Evolutionary conservation across 2,113 vertebrate species (phyloP), one percentile per base, ranked within the genome.

Genomic region (Campylomormyrus tamandua): DNA sequence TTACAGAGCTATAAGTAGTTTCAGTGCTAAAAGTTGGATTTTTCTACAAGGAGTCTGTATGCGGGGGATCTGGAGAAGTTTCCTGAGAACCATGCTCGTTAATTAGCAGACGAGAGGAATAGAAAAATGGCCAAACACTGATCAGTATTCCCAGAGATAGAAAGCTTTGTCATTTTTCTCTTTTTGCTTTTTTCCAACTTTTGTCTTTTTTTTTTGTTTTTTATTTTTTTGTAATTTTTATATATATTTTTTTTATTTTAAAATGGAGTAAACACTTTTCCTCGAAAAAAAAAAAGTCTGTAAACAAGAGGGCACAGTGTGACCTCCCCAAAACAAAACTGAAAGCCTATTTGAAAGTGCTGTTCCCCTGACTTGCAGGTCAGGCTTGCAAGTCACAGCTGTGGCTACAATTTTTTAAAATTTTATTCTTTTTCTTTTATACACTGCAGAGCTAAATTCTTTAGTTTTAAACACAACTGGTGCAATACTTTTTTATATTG

Each of bases 61-160:
- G 84, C 88, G 95, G 97, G 96, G 95, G 96, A 95, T 97, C 95
- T 98, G 97, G 97, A 97, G 98, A 95, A 94, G 96, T 97, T 99
- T 99, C 98, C 98, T 99, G 98, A 99, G 98, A 98, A 98, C 98
- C 98, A 98, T 97, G 97, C 97, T 99, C 97, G 97, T 99, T 97
- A 98, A 97, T 97, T 96, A 98, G 97, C 97, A 97, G 95, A 97
- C 96, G 94, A 96, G 94, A 98, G 96, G 97, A 97, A 96, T 97
- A 97, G 96, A 83, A 93, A 96, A 97, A 98, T 97, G 97, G 97
- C 98, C 97, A 97, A 96, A 98, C 97, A 99, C 97, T 97, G 97
- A 97, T 98, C 96, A 94, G 97, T 98, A 97, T 98, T 99, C 98
- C 98, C 98, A 99, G 98, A 99, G 98, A 98, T 99, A 97, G 94